Percentiles rank a stretch among this genome's conserved stretches.
These are phyloP conservation scores for Eugnorisma glareosa DNA, from an alignment of 2,888 invertebrate species.

Conservation along the genomic window DNA sequence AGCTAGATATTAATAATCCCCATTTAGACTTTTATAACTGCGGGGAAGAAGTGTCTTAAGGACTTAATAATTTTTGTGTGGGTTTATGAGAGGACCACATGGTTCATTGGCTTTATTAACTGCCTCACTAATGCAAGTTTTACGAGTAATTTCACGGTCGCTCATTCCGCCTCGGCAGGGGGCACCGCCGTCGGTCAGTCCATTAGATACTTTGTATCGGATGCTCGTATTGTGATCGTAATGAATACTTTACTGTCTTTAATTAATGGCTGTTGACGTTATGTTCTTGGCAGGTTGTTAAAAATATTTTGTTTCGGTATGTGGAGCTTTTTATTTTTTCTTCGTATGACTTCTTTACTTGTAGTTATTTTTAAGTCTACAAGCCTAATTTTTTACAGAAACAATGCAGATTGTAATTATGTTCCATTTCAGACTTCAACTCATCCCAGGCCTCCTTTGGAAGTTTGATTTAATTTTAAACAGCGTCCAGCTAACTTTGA, in stretches of 20 bases:
- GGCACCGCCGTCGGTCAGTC: slow-evolving; percentile 65
- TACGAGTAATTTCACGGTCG: slow-evolving; percentile 89
- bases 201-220: slow-evolving; percentile 56
- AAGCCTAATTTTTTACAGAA: background rate
- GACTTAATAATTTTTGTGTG: slow-evolving; percentile 78
- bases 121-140: slow-evolving; percentile 87
- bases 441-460: background rate
- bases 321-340: background rate
- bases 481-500: background rate
- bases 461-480: background rate
- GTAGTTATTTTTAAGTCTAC: background rate
- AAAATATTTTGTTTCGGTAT: slow-evolving; percentile 44
- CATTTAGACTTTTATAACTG: slow-evolving; percentile 82
- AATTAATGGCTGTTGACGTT: slow-evolving; percentile 59
- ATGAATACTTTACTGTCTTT: slow-evolving; percentile 63
- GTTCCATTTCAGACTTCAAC: too few species aligned
- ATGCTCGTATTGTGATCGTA: slow-evolving; percentile 55
- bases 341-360: background rate
- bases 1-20: slow-evolving; percentile 81
- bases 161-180: slow-evolving; percentile 83
- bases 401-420: background rate
- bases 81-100: slow-evolving; percentile 85
- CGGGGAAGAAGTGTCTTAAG: slow-evolving; percentile 71
- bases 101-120: slow-evolving; percentile 83
- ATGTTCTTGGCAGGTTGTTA: slow-evolving; percentile 32